A percentile compares a stretch with the other conserved stretches of the same genome.
Conservation (phyloP, 2,113 vertebrate species). For the Gadus chalcogrammus region DNA sequence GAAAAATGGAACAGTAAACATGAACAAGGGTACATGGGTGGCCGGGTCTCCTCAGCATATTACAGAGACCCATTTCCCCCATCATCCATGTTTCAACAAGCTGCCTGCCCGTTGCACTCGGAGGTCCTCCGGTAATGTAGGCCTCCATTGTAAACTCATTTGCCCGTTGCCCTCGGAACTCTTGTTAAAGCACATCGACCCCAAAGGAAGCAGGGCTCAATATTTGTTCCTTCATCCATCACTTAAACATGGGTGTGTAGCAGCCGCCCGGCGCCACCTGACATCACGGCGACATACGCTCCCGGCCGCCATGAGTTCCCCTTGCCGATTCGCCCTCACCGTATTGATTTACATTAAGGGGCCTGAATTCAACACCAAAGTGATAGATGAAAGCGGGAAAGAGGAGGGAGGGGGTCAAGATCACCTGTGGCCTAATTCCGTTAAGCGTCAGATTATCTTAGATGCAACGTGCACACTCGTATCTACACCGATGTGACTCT, state of each 20-base stretch:
- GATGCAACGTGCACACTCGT: slow-evolving; percentile 8
- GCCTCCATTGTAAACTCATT: neutral
- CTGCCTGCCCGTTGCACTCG: neutral
- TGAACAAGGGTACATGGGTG: too few relatives aligned
- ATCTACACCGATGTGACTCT: neutral
- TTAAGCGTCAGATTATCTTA: slow-evolving; percentile 66
- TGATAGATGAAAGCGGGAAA: slow-evolving; percentile 11
- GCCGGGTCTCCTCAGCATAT: too few relatives aligned
- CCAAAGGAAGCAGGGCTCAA: neutral
- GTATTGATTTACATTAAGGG: slow-evolving; percentile 45
- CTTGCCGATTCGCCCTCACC: slow-evolving; percentile 16
- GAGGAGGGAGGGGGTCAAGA: slow-evolving; percentile 10
- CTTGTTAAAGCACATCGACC: neutral
- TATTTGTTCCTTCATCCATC: neutral
- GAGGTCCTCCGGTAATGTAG: neutral
- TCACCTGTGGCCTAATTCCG: slow-evolving; percentile 32
- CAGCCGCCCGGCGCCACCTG: neutral
- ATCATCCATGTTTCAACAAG: too few relatives aligned
- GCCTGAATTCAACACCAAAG: slow-evolving; percentile 11
- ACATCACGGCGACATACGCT: slow-evolving; percentile 9
- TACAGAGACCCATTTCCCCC: too few relatives aligned
- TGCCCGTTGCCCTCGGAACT: neutral
- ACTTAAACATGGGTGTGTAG: neutral
- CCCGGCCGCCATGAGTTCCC: neutral
- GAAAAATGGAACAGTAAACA: too few relatives aligned